phyloP scores from a whole-genome alignment of 2,113 vertebrate genomes.

The Pachypanchax playfairii region DNA sequence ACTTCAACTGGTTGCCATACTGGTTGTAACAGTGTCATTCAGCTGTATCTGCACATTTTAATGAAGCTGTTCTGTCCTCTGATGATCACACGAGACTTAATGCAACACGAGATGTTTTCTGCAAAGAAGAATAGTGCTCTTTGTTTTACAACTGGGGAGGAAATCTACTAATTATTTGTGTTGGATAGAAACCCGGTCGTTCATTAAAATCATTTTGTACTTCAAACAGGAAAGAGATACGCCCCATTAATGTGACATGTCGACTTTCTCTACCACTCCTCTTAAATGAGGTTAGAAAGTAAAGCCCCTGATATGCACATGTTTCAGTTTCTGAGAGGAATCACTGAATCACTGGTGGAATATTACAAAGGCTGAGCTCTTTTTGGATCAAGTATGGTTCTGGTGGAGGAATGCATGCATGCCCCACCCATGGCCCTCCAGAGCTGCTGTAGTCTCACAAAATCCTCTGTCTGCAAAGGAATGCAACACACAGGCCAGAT shows the following conservation, averaged over 20 bases:
- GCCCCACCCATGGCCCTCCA: constrained; percentile 5
- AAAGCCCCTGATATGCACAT: neutral
- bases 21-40: neutral
- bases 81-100: neutral
- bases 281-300: constrained; percentile 4
- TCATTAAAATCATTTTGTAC: constrained; percentile 2
- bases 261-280: neutral
- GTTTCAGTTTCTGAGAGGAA: neutral
- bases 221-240: constrained; percentile 3
- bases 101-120: neutral
- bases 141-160: constrained; percentile 19
- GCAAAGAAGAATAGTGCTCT: neutral
- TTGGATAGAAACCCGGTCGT: constrained; percentile 22
- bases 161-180: constrained; percentile 19
- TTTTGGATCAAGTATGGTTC: constrained; percentile 16
- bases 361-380: constrained; percentile 17
- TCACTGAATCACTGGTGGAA: too few relatives aligned
- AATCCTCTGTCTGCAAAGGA: constrained; percentile 36
- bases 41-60: too few relatives aligned
- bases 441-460: constrained; percentile 20
- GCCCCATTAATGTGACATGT: constrained; percentile 24
- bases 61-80: constrained; percentile 6
- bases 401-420: constrained; percentile 8
- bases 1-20: neutral
- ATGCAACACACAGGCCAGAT: constrained; percentile 38